Evolutionary conservation across 1,140 invertebrate genomes (phyloP).

Genomic region (Archivesica marissinica): DNA sequence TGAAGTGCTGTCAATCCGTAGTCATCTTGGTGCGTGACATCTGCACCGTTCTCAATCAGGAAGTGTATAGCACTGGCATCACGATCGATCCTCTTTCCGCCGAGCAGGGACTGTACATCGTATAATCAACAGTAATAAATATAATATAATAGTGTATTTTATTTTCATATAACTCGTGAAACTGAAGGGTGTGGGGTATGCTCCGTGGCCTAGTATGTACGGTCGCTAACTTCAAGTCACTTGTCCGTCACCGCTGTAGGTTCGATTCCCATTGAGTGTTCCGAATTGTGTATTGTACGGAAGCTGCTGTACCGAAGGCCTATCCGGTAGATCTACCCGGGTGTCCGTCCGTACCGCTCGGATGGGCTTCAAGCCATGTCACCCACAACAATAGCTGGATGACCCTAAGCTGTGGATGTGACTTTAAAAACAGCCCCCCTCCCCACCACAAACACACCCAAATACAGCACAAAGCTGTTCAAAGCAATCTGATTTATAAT

Average conservation of each 20-base stretch:
- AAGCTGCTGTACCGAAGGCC: no score
- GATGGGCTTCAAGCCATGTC: no score
- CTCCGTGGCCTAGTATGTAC: not conserved
- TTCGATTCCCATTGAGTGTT: not conserved
- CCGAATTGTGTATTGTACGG: not conserved
- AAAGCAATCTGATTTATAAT: no score
- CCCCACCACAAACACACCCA: no score
- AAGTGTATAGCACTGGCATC: conserved; percentile 68
- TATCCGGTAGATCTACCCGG: no score
- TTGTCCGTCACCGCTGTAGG: not conserved
- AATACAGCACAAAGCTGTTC: no score
- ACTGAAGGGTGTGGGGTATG: not conserved
- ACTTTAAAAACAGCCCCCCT: no score
- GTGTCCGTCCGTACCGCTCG: no score
- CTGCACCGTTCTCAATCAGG: conserved; percentile 79
- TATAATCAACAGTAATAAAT: not conserved
- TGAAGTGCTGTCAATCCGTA: conserved; percentile 83
- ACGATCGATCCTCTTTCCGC: conserved; percentile 47
- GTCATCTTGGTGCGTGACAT: conserved; percentile 80
- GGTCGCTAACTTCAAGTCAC: not conserved
- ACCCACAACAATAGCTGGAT: no score
- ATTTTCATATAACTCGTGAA: not conserved
- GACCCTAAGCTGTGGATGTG: no score
- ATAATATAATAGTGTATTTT: not conserved
- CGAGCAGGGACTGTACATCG: not conserved